Evolutionary conservation across 2,888 invertebrate genomes (phyloP).

Genomic region (Luperina nickerlii): DNA sequence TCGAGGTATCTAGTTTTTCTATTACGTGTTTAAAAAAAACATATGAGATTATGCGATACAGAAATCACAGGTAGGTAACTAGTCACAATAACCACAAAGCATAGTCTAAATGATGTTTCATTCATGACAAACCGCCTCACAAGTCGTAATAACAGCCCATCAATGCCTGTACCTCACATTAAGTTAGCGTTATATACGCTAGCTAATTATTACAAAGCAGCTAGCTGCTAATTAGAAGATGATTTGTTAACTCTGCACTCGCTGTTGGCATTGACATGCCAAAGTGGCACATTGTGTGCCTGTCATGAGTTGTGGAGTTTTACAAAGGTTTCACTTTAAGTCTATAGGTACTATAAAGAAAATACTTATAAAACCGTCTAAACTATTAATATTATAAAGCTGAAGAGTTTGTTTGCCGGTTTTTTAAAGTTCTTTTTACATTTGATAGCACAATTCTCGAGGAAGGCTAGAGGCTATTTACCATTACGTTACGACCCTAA

Average conservation of each 20-base stretch:
- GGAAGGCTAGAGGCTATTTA: too few species aligned
- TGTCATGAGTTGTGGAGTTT: neutral
- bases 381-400: too few species aligned
- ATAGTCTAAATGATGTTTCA: neutral
- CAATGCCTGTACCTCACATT: neutral
- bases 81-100: slow-evolving; percentile 4
- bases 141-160: slow-evolving; percentile 9
- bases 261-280: slow-evolving; percentile 2
- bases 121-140: neutral
- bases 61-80: neutral
- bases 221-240: slow-evolving; percentile 12
- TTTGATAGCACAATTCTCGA: too few species aligned
- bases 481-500: too few species aligned
- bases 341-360: neutral
- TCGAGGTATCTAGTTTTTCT: too few species aligned
- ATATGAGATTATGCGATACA: neutral
- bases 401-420: too few species aligned
- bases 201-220: slow-evolving; percentile 19
- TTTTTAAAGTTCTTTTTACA: too few species aligned
- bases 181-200: neutral
- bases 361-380: too few species aligned
- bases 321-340: neutral
- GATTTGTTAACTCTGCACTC: slow-evolving; percentile 15
- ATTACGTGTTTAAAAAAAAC: too few species aligned
- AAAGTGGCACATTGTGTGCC: slow-evolving; percentile 9